phyloP scores from a whole-genome alignment of 2,113 vertebrate genomes.

The Brachyhypopomus gauderio region DNA sequence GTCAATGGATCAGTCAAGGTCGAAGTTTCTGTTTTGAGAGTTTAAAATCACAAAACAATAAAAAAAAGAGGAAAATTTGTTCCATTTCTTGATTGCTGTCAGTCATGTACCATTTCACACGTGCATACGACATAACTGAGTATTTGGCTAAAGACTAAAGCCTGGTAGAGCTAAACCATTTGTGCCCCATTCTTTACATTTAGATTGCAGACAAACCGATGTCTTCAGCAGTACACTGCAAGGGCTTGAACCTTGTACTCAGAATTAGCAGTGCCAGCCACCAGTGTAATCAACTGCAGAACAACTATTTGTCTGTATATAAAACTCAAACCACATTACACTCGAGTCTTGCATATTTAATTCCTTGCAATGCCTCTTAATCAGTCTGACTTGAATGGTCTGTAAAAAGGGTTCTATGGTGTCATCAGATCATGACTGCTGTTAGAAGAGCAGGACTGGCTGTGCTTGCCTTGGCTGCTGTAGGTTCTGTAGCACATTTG shows the following conservation, averaged over 20 bases:
- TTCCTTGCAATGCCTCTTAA: not conserved
- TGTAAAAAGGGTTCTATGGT: too few species aligned
- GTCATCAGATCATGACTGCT: too few species aligned
- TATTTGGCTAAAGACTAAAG: not conserved
- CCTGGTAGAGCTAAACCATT: not conserved
- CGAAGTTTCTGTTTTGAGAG: slow-evolving; percentile 21
- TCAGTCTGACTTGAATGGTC: too few species aligned
- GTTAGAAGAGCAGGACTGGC: not conserved
- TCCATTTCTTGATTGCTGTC: not conserved
- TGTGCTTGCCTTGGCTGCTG: not conserved
- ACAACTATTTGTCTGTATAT: slow-evolving; percentile 34
- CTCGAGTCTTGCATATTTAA: not conserved
- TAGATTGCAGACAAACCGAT: slow-evolving; percentile 30
- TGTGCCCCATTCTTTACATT: not conserved
- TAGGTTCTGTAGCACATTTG: not conserved
- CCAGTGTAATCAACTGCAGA: slow-evolving; percentile 42
- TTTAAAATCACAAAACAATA: slow-evolving; percentile 24
- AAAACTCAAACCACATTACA: not conserved
- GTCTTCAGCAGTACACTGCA: slow-evolving; percentile 50
- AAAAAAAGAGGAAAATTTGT: slow-evolving; percentile 13
- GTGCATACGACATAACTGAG: not conserved
- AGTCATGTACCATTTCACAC: not conserved
- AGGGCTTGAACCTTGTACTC: slow-evolving; percentile 59
- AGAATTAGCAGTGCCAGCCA: slow-evolving; percentile 51
- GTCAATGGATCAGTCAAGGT: slow-evolving; percentile 23